These are phyloP conservation scores for Drosophila nebulosa DNA, from an alignment of 1,140 invertebrate species.

Conservation along the genomic window DNA sequence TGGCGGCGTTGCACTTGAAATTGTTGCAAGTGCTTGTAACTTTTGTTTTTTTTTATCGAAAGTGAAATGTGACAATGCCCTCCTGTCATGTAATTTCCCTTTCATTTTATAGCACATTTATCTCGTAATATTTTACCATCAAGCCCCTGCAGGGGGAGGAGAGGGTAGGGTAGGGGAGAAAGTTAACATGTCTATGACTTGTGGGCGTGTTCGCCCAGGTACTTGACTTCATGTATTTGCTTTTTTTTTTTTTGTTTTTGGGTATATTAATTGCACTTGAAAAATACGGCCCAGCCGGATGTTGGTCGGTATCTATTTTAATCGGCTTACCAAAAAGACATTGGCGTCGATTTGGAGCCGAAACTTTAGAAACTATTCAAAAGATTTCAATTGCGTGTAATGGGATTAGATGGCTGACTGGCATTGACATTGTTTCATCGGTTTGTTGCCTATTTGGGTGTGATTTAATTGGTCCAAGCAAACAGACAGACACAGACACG, in stretches of 20 bases:
- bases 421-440: slow-evolving; percentile 74
- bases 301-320: not conserved
- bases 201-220: slow-evolving; percentile 9
- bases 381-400: slow-evolving; percentile 11
- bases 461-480: slow-evolving; percentile 49
- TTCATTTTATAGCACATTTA: slow-evolving; percentile 51
- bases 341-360: not conserved
- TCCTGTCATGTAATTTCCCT: slow-evolving; percentile 58
- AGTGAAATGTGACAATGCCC: slow-evolving; percentile 78
- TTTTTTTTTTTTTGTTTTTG: slow-evolving; percentile 12
- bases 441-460: slow-evolving; percentile 54
- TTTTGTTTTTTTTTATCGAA: slow-evolving; percentile 42
- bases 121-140: slow-evolving; percentile 11
- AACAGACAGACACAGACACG: slow-evolving; percentile 10
- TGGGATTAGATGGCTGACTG: slow-evolving; percentile 32
- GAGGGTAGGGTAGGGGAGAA: slow-evolving; percentile 17
- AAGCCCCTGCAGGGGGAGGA: not conserved
- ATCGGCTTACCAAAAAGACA: not conserved
- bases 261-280: slow-evolving; percentile 32
- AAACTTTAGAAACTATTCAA: not conserved
- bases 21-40: not conserved
- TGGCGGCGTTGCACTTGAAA: slow-evolving; percentile 3
- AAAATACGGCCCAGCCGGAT: slow-evolving; percentile 1
- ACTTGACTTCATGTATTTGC: not conserved
- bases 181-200: slow-evolving; percentile 16